Conservation (phyloP, 2,113 vertebrate species). For the cattle (Bos taurus) region ARS-UCD2.0 NC_037330.1:93543501-93544000, state of each 20-base stretch:
- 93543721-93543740: not conserved
- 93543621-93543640: not conserved
- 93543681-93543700: not conserved
- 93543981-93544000: conserved; percentile 21
- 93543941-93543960: not conserved
- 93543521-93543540: not conserved
- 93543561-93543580: conserved; percentile 34
- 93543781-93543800: conserved; percentile 7
- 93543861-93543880: not conserved
- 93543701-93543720: not conserved
- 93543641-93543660: not conserved
- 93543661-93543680: not conserved
- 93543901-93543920: not conserved
- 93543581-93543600: conserved; percentile 9
- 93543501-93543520: conserved; percentile 15
- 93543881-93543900: not conserved
- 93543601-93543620: conserved; percentile 28
- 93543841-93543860: conserved; percentile 19
- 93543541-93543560: not conserved
- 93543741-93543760: not conserved
- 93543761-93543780: not conserved
- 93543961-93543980: not conserved
- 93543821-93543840: not conserved
- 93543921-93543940: not conserved
- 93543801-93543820: not conserved